A percentile compares a stretch with the other conserved stretches of the same genome.
phyloP scores from a whole-genome alignment of 1,140 invertebrate species.

The Drosophila kepulauana region DNA sequence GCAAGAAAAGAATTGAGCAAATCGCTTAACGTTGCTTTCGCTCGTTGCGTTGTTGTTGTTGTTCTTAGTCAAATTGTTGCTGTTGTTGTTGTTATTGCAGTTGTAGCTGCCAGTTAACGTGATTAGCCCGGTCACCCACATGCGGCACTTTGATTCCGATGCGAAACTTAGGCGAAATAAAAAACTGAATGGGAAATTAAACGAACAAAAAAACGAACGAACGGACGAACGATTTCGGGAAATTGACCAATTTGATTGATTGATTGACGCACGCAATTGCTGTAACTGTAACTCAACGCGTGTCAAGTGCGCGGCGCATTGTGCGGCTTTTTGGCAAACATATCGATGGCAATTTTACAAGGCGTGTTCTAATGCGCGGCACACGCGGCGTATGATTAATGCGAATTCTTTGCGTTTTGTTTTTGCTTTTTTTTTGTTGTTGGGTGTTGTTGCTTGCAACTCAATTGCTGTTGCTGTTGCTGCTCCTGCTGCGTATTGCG shows the following conservation, averaged over 20 bases:
- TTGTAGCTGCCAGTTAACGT: slow-evolving; percentile 59
- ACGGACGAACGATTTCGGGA: not conserved
- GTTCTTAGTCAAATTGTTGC: slow-evolving; percentile 23
- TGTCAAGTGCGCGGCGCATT: slow-evolving; percentile 73
- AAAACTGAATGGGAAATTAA: slow-evolving; percentile 22
- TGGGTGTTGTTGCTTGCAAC: slow-evolving; percentile 35
- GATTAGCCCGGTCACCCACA: slow-evolving; percentile 63
- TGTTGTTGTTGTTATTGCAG: slow-evolving; percentile 51
- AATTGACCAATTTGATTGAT: slow-evolving; percentile 29
- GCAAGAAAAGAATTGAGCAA: slow-evolving; percentile 59
- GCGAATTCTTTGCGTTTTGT: slow-evolving; percentile 25
- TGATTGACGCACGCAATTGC: slow-evolving; percentile 12
- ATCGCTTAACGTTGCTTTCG: slow-evolving; percentile 22
- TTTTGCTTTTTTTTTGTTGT: not conserved
- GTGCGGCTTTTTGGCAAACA: slow-evolving; percentile 58
- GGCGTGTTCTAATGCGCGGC: slow-evolving; percentile 23
- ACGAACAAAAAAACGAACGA: slow-evolving; percentile 8
- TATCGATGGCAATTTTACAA: slow-evolving; percentile 44
- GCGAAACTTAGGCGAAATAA: slow-evolving; percentile 18
- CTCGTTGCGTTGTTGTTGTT: slow-evolving; percentile 5
- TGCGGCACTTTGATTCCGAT: slow-evolving; percentile 58
- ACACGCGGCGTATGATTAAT: slow-evolving; percentile 73
- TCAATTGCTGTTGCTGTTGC: slow-evolving; percentile 38
- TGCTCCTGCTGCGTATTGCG: slow-evolving; percentile 13
- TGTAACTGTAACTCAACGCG: slow-evolving; percentile 54